Base-by-base conservation (phyloP, 1,140 invertebrate genomes). In the Nilaparvata lugens region DNA sequence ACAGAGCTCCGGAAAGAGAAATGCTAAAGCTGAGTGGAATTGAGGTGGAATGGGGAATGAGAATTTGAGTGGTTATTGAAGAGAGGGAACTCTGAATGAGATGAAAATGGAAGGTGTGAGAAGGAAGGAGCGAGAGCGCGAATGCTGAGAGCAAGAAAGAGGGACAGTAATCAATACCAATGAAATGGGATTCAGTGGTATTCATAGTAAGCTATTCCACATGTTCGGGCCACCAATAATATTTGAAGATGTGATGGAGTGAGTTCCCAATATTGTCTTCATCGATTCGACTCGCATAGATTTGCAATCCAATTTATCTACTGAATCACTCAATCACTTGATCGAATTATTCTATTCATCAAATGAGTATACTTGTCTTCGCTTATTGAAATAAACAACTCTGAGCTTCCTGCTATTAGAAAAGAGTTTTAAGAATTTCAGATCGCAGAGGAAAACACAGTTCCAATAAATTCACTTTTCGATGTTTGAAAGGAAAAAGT, bases 111-210 rank as follows among this genome's bases (percentile, higher is more conserved):
- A 21, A 23, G 24, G 52, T n/a, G 59, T 52, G 59, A 42, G 59
- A 56, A 25, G 43, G 28, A 45, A 52, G 42, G 43, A 58, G 45
- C 18, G 48, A 40, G 55, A 42, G 48, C 40, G 61, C 21, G 48
- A 53, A n/a, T n/a, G 16, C 4, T n/a, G 38, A 45, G 56, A 52
- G 51, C 23, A 38, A 31, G 58, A 18, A 23, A 28, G 58, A 52
- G 58, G 24, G 51, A 23, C 18, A 52, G 42, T 21, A 42, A 45
- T 18, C 43, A 25, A 35, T 19, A 19, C n/a, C 14, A 18, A 21
- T 45, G 24, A 59, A 40, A 59, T 40, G 43, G 24, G 57, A 40
- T 16, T 51, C 42, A 48, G 16, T 43, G n/a, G 25, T 59, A 24
- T 19, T 25, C 52, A 24, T 23, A 18, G 28, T 56, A 38, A 56